phyloP scores from a whole-genome alignment of 1,140 invertebrate species.

The Nephila pilipes region DNA sequence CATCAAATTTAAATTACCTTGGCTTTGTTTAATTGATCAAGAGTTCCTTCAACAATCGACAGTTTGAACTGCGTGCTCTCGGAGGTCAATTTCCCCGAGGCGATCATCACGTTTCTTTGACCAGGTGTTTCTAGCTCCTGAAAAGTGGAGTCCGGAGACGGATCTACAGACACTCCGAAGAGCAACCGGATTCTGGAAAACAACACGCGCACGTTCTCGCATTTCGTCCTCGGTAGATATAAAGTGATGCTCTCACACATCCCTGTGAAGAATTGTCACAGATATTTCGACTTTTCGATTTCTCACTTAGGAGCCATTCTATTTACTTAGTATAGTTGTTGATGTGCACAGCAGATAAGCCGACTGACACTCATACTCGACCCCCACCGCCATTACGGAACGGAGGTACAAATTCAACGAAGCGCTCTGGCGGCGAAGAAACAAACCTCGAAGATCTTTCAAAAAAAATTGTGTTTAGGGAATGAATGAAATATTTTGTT shows the following conservation, averaged over 20 bases:
- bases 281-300: neutral
- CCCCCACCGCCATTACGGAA: conserved; percentile 56
- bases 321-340: neutral
- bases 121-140: conserved; percentile 61
- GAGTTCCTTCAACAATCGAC: conserved; percentile 49
- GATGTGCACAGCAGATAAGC: conserved; percentile 24
- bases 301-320: conserved; percentile 18
- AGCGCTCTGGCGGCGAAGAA: neutral
- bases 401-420: neutral
- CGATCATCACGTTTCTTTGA: conserved; percentile 59
- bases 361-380: conserved; percentile 14
- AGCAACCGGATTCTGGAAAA: conserved; percentile 71
- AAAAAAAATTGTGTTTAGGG: too few species aligned
- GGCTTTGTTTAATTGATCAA: conserved; percentile 70
- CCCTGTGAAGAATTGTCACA: conserved; percentile 36
- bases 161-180: conserved; percentile 71
- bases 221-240: conserved; percentile 70
- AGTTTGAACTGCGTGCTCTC: conserved; percentile 66
- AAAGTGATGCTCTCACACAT: conserved; percentile 74
- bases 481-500: too few species aligned
- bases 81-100: conserved; percentile 46
- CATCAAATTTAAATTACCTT: conserved; percentile 42
- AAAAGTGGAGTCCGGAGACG: conserved; percentile 41
- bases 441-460: neutral
- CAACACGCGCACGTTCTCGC: conserved; percentile 71